Base-by-base conservation (phyloP, 2,797 vertebrate genomes). In the Phoeniculus purpureus region DNA sequence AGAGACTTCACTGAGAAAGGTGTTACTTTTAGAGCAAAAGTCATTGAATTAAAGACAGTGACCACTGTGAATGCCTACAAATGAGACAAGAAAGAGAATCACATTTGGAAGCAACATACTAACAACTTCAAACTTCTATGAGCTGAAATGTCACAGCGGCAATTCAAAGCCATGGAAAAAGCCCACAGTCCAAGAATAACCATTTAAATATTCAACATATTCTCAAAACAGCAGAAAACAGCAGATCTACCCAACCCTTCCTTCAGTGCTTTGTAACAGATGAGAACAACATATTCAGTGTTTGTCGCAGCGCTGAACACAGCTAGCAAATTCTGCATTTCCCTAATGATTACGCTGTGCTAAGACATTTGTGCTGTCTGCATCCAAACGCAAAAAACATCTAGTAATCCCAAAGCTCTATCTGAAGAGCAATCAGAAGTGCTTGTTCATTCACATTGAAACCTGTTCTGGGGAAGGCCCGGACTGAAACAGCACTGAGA, bases 41-140 rank as follows among this genome's bases (percentile, higher is more conserved):
- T 99, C 99, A 99, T 99, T 67, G 99, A 98, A 83, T 99, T 99
- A 92, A 99, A 99, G 81, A 99, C 98, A 9, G 98, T 99, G 64
- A 99, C 98, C 81, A 99, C 99, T 15, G 99, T 99, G 95, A 99
- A 99, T 60, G 99, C 99, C 99, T 99, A 90, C 81, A 95, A 90
- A 87, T 0, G n/a, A 74, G 73, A 92, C 55, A 74, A 77, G 52
- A 91, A 45, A 94, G 15, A 80, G 7, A 73, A 85, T 55, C 25
- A 27, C 26, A 22, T 83, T 77, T 40, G 59, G 48, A 61, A 37
- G 37, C 17, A 66, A 51, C 13, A 40, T 8, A 50, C 15, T 32
- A 78, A 75, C 21, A 66, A 50, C 15, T 72, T n/a, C 34, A 77
- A 10, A 17, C 22, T 78, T 79, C 50, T 40, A 62, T 61, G 65